These are phyloP conservation scores for Calcarius lapponicus DNA, from an alignment of 2,797 vertebrate genomes.

Conservation along the genomic window DNA sequence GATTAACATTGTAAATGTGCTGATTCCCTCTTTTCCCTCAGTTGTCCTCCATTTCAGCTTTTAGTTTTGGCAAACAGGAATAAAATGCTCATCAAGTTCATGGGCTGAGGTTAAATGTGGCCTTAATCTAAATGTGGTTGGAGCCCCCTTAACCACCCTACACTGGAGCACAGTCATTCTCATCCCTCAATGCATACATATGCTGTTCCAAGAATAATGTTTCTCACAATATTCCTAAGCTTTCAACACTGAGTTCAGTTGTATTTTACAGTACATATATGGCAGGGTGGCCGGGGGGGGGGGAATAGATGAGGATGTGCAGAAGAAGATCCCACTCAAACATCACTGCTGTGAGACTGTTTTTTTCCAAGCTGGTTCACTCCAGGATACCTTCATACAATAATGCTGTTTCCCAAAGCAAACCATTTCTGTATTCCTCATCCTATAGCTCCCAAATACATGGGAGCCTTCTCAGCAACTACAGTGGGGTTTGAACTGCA, in stretches of 20 bases:
- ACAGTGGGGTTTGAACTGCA: not conserved
- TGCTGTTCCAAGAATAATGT: conserved; percentile 17
- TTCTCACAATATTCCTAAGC: conserved; percentile 33
- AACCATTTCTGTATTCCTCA: not conserved
- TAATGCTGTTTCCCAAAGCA: not conserved
- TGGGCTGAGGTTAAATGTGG: conserved; percentile 15
- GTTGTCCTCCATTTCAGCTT: not conserved
- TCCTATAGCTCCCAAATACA: not conserved
- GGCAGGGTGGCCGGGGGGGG: too few species aligned
- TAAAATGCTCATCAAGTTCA: not conserved
- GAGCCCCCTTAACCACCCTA: not conserved
- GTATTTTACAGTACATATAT: not conserved
- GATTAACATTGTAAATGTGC: not conserved
- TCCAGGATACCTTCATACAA: not conserved
- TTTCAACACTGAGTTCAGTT: conserved; percentile 14
- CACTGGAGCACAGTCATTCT: not conserved
- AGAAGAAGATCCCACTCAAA: not conserved
- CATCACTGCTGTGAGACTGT: not conserved
- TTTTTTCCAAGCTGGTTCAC: conserved; percentile 18
- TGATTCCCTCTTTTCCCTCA: not conserved
- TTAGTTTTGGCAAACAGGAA: conserved; percentile 15
- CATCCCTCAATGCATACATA: not conserved
- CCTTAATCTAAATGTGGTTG: conserved; percentile 24
- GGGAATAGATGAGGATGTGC: not conserved
- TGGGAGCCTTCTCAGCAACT: not conserved